Conservation (phyloP, 2,888 invertebrate genomes). For the Orthosia incerta region DNA sequence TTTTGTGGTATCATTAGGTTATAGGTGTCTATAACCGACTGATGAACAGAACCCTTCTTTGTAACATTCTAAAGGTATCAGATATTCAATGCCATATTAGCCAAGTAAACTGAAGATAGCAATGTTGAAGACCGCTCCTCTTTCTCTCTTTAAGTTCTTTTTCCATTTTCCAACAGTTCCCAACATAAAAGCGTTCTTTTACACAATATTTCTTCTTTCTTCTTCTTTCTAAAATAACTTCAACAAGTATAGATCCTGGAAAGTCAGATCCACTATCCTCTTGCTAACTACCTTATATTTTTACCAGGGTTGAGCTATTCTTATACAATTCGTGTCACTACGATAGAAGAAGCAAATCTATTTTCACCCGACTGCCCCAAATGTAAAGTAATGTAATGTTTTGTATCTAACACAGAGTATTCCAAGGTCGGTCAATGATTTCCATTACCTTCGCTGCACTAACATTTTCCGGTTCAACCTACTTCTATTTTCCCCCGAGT, state of each 20-base stretch:
- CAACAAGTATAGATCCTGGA: background rate
- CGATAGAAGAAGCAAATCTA: conserved; percentile 10
- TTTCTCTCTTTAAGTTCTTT: background rate
- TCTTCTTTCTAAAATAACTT: background rate
- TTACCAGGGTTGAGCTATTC: background rate
- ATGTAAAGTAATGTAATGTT: background rate
- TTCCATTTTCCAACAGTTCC: too few species aligned
- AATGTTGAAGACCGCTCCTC: background rate
- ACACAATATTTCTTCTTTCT: too few species aligned
- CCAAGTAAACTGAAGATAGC: background rate
- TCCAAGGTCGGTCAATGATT: conserved; percentile 64
- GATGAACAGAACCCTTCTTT: background rate
- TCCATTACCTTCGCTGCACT: conserved; percentile 43
- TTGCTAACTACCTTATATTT: background rate
- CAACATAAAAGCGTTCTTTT: too few species aligned
- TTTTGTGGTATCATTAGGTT: background rate
- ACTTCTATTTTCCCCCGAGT: conserved; percentile 33
- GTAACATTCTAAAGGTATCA: background rate
- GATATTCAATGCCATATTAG: background rate
- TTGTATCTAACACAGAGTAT: background rate
- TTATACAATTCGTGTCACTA: background rate
- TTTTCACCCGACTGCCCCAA: background rate
- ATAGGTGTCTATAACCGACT: background rate
- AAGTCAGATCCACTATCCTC: too few species aligned
- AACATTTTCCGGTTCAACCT: conserved; percentile 62